Evolutionary conservation across 2,113 vertebrate species (phyloP).

Genomic region (Crotalus viridis): DNA sequence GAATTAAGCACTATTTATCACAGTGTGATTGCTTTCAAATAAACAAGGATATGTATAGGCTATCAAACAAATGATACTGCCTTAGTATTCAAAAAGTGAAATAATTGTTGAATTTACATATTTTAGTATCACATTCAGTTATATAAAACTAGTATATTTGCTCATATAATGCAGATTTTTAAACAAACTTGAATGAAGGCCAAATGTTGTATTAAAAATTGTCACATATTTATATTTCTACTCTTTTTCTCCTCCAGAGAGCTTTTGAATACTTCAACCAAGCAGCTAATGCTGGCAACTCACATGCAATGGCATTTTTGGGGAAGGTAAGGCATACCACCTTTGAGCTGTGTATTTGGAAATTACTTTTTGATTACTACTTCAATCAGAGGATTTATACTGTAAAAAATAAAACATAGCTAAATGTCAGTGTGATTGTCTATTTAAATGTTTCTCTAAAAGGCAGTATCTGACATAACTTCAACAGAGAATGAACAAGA

Average conservation of each 20-base stretch:
- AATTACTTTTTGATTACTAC: background rate
- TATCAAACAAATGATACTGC: background rate
- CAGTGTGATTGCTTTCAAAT: background rate
- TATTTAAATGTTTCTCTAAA: background rate
- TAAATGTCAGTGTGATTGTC: background rate
- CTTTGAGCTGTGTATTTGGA: background rate
- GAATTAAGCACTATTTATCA: background rate
- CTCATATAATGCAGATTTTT: background rate
- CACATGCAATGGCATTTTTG: slow-evolving; percentile 96
- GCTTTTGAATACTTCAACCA: slow-evolving; percentile 98
- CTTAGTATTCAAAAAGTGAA: too few species aligned
- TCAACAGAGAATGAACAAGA: background rate
- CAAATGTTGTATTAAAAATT: slow-evolving; percentile 25
- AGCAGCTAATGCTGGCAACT: slow-evolving; percentile 96
- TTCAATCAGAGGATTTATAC: background rate
- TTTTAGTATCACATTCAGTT: background rate
- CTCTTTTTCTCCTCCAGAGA: slow-evolving; percentile 71
- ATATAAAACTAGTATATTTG: background rate
- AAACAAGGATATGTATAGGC: background rate
- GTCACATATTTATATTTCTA: slow-evolving; percentile 13
- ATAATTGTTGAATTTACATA: background rate
- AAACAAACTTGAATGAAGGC: background rate
- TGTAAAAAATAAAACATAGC: background rate
- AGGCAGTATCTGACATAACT: background rate
- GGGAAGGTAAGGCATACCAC: slow-evolving; percentile 80